Evolutionary conservation across 2,888 invertebrate genomes (phyloP), one percentile per base, ranked within the genome.

Genomic region (Philopedon plagiatum): DNA sequence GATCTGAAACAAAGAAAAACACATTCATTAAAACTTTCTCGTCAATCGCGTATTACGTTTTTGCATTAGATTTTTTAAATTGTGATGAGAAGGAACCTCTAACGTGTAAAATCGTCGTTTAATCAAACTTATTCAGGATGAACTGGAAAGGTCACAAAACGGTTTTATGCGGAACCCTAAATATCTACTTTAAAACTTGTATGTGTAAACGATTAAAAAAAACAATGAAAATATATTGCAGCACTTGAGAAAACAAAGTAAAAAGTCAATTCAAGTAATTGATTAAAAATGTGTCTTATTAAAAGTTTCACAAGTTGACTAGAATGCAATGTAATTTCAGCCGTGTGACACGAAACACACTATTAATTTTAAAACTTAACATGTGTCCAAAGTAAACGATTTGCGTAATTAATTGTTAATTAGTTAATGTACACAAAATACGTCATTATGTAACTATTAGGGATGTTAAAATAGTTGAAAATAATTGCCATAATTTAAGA

Each of bases 1-100:
- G 58, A 81, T 78, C 82, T 82, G 79, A 15, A 80, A 80, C 70
- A 75, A 78, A 68, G 60, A 72, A 74, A 75, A 66, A 51, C 5
- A 37, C 11, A 39, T 11, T 39, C 15, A 26, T 15, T 46, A 29
- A 23, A 54, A 39, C n/a, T n/a, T n/a, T n/a, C n/a, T n/a, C n/a
- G n/a, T n/a, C n/a, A n/a, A n/a, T n/a, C n/a, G n/a, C n/a, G n/a
- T n/a, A n/a, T n/a, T n/a, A n/a, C n/a, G n/a, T n/a, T n/a, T n/a
- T n/a, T n/a, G n/a, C n/a, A n/a, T n/a, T n/a, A n/a, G n/a, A n/a
- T n/a, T n/a, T n/a, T n/a, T n/a, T n/a, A n/a, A n/a, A n/a, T n/a
- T n/a, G n/a, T n/a, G n/a, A n/a, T n/a, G n/a, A n/a, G n/a, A n/a
- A n/a, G n/a, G n/a, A n/a, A n/a, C n/a, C n/a, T n/a, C n/a, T n/a